These are phyloP conservation scores for Spea multiplicata DNA, from an alignment of 2,113 vertebrate genomes.

Conservation along the genomic window DNA sequence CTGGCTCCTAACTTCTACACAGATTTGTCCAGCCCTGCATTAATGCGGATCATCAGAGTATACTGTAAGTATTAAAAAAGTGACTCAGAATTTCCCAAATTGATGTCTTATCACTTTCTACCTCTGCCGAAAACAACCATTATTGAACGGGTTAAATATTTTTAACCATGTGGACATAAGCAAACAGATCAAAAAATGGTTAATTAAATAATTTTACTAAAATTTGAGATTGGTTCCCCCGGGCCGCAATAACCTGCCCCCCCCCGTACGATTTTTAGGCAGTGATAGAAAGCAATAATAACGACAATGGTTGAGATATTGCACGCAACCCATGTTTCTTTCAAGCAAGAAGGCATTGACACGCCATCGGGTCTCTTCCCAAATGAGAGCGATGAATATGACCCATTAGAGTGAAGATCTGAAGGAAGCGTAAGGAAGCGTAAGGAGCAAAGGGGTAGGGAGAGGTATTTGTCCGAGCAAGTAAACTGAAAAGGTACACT, in stretches of 20 bases:
- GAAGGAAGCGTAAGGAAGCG: conserved; percentile 14
- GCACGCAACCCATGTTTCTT: conserved; percentile 6
- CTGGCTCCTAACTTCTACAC: too few species aligned
- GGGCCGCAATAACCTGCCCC: too few species aligned
- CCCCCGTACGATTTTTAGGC: background rate
- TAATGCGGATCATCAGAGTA: conserved; percentile 25
- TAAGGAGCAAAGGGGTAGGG: conserved; percentile 21
- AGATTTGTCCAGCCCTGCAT: background rate
- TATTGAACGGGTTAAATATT: too few species aligned
- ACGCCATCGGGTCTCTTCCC: background rate
- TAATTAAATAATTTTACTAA: too few species aligned
- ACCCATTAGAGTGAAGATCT: conserved; percentile 42
- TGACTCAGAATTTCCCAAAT: background rate
- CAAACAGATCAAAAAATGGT: too few species aligned
- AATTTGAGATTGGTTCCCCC: too few species aligned
- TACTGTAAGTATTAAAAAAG: background rate
- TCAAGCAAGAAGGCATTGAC: conserved; percentile 34
- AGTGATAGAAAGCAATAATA: conserved; percentile 18
- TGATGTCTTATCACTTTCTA: conserved; percentile 25
- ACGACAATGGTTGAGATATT: conserved; percentile 21
- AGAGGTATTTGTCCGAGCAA: conserved; percentile 15
- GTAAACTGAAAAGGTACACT: conserved; percentile 11
- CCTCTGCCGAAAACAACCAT: background rate
- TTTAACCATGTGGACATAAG: too few species aligned
- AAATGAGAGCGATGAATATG: conserved; percentile 26